These are phyloP conservation scores for Porites lutea DNA, from an alignment of 64 coral and sea anemone species.

Conservation along the genomic window DNA sequence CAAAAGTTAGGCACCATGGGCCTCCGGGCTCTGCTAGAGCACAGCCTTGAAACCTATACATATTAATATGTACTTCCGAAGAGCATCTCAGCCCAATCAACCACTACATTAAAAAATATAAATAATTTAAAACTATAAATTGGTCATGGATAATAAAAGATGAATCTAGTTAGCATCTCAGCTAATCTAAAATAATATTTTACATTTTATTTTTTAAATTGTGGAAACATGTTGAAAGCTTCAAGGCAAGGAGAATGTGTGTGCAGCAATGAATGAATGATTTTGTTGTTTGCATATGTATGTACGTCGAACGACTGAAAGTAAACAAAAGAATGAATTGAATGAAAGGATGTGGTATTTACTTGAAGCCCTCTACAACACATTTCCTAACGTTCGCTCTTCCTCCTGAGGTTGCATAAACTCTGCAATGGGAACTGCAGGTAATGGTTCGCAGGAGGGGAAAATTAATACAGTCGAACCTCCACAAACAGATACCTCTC, in stretches of 20 bases:
- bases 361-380: constrained; percentile 32
- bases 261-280: constrained; percentile 18
- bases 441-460: constrained; percentile 82
- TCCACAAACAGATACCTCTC: too few relatives aligned
- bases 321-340: constrained; percentile 10
- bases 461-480: neutral
- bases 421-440: constrained; percentile 67
- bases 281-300: constrained; percentile 25
- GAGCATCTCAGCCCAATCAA: too few relatives aligned
- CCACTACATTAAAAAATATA: too few relatives aligned
- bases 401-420: constrained; percentile 83
- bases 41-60: too few relatives aligned
- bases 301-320: constrained; percentile 15
- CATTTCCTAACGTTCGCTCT: constrained; percentile 53
- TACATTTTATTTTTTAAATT: neutral
- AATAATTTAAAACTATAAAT: too few relatives aligned
- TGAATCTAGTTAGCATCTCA: too few relatives aligned
- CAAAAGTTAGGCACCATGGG: too few relatives aligned
- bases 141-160: too few relatives aligned
- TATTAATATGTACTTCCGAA: too few relatives aligned
- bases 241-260: neutral
- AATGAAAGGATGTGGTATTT: neutral
- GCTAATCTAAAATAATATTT: too few relatives aligned
- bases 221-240: constrained; percentile 22
- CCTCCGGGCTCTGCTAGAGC: too few relatives aligned